Evolutionary conservation across 2,888 invertebrate species (phyloP), one percentile per base, ranked within the genome.

Genomic region (Lithosia quadra): DNA sequence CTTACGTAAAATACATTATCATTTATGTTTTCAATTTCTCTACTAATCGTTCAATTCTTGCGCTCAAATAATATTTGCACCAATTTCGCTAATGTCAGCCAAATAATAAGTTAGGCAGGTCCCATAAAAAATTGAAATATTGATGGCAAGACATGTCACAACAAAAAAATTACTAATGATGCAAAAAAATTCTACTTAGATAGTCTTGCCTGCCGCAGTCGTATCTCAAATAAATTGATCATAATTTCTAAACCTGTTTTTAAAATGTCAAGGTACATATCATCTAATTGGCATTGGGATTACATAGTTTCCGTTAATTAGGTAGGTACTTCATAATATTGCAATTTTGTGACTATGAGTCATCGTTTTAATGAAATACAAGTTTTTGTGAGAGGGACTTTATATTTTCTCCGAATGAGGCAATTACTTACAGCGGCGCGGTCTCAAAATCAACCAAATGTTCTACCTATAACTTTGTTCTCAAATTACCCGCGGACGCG

Each of bases 211-310:
- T 49, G n/a, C n/a, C 28, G 43, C 43, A 60, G n/a, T 65, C 59
- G n/a, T 53, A 33, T 21, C n/a, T 55, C n/a, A 56, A 66, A 63
- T 70, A 15, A 73, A 79, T 18, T n/a, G 24, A 24, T 61, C 61
- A 62, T 49, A 63, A 49, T 72, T 59, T 49, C 33, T 49, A 64
- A 70, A 74, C 76, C 28, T n/a, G 67, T 79, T 71, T 69, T 55
- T 18, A 58, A 63, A 49, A 68, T 71, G 68, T 78, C 79, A 79
- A 79, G 79, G 78, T 36, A 66, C 65, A 13, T 28, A 28, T 28
- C 63, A 66, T 53, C 57, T 65, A n/a, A n/a, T n/a, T 57, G 62
- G 55, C 53, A 67, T 67, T 61, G 21, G 15, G 39, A 39, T 39
- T 39, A 15, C 3, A 15, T 39, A 39, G 34, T 55, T 13, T 58